These are phyloP conservation scores for Montipora cactus DNA, from an alignment of 64 coral and sea anemone genomes.

Conservation along the genomic window DNA sequence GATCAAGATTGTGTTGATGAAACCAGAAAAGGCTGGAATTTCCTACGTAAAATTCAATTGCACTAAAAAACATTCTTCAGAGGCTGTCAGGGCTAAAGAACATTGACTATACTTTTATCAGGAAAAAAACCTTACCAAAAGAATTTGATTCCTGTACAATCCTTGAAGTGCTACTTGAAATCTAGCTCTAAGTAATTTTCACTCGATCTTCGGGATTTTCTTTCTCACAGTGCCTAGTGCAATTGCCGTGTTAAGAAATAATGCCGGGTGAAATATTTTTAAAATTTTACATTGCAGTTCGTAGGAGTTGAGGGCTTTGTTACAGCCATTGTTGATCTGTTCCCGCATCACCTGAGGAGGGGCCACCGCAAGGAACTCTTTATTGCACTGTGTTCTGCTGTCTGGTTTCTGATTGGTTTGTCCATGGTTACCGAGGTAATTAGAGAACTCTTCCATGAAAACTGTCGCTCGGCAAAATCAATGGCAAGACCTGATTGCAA, in stretches of 20 bases:
- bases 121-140: too few species aligned
- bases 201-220: too few species aligned
- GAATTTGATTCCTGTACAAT: neutral
- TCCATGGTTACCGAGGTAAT: constrained; percentile 90
- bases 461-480: neutral
- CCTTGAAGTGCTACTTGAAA: too few species aligned
- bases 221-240: neutral
- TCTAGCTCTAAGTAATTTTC: too few species aligned
- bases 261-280: neutral
- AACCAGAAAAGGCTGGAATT: too few species aligned
- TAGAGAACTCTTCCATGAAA: neutral
- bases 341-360: constrained; percentile 58
- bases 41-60: too few species aligned
- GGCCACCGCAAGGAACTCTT: constrained; percentile 84
- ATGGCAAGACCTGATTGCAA: neutral
- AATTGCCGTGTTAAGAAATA: neutral
- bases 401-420: constrained; percentile 84
- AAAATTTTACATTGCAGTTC: constrained; percentile 53
- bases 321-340: constrained; percentile 82
- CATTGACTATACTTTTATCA: too few species aligned
- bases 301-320: constrained; percentile 84
- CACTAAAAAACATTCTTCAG: too few species aligned
- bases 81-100: too few species aligned
- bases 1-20: too few species aligned
- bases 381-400: constrained; percentile 42